Percentiles rank a stretch among this genome's conserved stretches.
Conservation (phyloP, 2,113 vertebrate genomes). For the Tyto alba region DNA sequence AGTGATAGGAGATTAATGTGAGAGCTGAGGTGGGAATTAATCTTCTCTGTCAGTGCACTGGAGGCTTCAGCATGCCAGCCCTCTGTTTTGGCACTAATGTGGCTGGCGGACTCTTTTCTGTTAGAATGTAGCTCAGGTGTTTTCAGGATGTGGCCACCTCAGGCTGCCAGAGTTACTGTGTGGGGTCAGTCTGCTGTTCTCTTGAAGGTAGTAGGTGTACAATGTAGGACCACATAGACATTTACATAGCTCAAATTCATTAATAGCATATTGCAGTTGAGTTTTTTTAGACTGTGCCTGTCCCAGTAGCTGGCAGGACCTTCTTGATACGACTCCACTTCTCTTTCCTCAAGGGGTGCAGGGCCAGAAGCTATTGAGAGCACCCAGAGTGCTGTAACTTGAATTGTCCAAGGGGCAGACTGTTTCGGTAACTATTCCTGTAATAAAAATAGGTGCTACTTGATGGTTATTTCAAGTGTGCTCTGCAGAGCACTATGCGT, state of each 20-base stretch:
- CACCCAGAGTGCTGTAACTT: not conserved
- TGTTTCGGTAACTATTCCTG: not conserved
- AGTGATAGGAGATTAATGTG: not conserved
- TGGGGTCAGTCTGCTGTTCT: not conserved
- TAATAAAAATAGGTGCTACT: not conserved
- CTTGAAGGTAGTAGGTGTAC: not conserved
- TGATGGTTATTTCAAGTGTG: not conserved
- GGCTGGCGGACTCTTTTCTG: not conserved
- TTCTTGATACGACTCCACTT: not conserved
- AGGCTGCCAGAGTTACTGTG: not conserved
- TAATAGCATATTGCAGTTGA: not conserved
- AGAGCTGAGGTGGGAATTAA: not conserved
- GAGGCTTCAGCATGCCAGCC: not conserved
- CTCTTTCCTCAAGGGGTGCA: not conserved
- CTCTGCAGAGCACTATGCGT: not conserved
- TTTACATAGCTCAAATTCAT: not conserved
- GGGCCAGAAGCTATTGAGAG: not conserved
- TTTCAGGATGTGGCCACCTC: not conserved
- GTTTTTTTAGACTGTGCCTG: not conserved
- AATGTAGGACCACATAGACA: not conserved
- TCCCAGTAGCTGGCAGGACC: not conserved
- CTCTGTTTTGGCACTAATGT: not conserved
- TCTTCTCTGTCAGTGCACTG: not conserved
- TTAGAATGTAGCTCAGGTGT: not conserved
- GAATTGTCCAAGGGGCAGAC: not conserved